Evolutionary conservation across 2,113 vertebrate species (phyloP).

Genomic region (Oceanites oceanicus): DNA sequence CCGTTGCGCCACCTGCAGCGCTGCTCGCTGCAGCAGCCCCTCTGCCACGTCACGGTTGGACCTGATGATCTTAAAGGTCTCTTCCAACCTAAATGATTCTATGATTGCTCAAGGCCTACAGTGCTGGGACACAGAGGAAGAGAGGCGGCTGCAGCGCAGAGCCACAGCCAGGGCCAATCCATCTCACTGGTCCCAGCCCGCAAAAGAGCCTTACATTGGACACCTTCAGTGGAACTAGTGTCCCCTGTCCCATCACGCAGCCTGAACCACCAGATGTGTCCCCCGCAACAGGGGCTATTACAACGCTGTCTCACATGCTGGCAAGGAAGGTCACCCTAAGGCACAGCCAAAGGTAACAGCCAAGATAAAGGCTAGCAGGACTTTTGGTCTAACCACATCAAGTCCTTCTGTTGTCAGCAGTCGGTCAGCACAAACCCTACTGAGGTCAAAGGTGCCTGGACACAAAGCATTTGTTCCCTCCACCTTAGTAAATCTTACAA

Average conservation of each 20-base stretch:
- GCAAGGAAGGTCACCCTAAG: not conserved
- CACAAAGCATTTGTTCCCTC: not conserved
- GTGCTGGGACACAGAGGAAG: not conserved
- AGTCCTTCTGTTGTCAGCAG: not conserved
- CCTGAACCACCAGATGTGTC: not conserved
- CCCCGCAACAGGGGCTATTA: not conserved
- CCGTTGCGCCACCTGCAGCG: not conserved
- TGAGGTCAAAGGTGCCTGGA: not conserved
- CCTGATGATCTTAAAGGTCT: too few relatives aligned
- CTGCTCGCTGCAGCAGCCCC: not conserved
- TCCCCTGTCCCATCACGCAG: rapidly evolving
- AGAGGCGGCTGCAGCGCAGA: not conserved
- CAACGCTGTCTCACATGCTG: not conserved
- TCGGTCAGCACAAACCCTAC: not conserved
- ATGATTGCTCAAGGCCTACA: not conserved
- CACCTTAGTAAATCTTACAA: not conserved
- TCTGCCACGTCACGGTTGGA: not conserved
- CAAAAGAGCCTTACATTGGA: not conserved
- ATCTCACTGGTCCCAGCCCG: not conserved
- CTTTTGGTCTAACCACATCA: not conserved
- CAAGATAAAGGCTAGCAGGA: not conserved
- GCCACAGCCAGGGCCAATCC: not conserved
- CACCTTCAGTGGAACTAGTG: not conserved
- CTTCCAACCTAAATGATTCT: too few relatives aligned
- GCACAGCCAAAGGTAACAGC: not conserved